Evolutionary conservation across 2,888 invertebrate species (phyloP).

Genomic region (Autographa gamma): DNA sequence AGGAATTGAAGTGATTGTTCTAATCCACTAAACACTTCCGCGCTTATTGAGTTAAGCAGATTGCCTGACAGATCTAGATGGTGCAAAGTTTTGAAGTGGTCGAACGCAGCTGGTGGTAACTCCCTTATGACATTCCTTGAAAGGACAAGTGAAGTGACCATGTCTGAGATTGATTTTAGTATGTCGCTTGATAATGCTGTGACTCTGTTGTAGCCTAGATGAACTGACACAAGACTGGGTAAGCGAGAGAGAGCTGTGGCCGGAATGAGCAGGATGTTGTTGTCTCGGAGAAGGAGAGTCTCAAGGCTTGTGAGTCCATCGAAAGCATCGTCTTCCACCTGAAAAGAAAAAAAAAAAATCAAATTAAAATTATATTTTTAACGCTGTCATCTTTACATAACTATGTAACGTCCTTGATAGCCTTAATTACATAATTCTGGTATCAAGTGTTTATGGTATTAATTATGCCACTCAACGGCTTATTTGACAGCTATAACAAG

Average conservation of each 20-base stretch:
- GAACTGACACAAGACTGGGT: conserved; percentile 92
- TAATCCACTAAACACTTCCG: conserved; percentile 93
- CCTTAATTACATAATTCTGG: not conserved
- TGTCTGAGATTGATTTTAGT: conserved; percentile 92
- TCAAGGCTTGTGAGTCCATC: conserved; percentile 94
- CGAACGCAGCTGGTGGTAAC: conserved; percentile 94
- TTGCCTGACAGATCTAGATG: conserved; percentile 94
- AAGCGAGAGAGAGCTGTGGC: conserved; percentile 94
- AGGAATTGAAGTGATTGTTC: conserved; percentile 92
- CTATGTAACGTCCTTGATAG: not conserved
- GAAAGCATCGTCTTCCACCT: conserved; percentile 96
- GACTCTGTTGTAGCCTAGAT: conserved; percentile 95
- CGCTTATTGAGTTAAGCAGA: conserved; percentile 91
- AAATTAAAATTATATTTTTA: no score
- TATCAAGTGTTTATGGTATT: not conserved
- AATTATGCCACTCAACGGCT: not conserved
- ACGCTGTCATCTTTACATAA: no score
- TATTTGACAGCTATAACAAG: not conserved
- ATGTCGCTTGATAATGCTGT: conserved; percentile 95
- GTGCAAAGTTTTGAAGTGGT: conserved; percentile 92
- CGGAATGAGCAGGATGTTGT: conserved; percentile 95
- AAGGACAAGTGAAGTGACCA: conserved; percentile 92
- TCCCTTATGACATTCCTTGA: conserved; percentile 96
- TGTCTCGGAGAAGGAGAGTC: conserved; percentile 94
- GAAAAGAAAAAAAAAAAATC: conserved; percentile 53